Conservation (phyloP, 2,888 invertebrate genomes). For the Ecliptopera silaceata region DNA sequence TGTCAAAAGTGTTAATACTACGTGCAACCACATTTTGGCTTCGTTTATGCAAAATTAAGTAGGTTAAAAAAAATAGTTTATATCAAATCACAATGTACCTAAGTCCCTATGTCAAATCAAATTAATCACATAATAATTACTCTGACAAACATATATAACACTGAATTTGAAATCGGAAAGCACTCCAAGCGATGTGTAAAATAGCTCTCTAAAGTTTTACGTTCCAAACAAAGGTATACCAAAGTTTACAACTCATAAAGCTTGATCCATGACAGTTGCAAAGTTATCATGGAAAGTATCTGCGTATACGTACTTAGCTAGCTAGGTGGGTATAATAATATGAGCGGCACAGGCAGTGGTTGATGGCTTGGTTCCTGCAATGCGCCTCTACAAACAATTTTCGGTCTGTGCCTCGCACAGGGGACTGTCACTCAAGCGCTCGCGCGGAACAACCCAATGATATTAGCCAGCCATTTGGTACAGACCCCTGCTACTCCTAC, state of each 20-base stretch:
- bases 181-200: background rate
- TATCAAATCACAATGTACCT: background rate
- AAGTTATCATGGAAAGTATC: conserved; percentile 17
- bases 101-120: background rate
- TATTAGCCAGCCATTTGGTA: conserved; percentile 61
- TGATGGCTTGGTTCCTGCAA: conserved; percentile 52
- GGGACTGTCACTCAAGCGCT: conserved; percentile 77
- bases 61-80: background rate
- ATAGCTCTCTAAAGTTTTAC: conserved; percentile 1
- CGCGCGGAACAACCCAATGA: conserved; percentile 70
- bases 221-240: background rate
- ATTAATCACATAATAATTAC: background rate
- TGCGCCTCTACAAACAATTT: conserved; percentile 63
- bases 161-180: background rate
- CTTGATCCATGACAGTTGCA: conserved; percentile 12
- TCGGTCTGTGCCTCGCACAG: conserved; percentile 63
- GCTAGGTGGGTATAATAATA: conserved; percentile 25
- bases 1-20: conserved; percentile 36
- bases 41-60: conserved; percentile 14
- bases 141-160: background rate
- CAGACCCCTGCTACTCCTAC: conserved; percentile 50
- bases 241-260: background rate
- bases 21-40: conserved; percentile 36
- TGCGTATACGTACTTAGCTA: conserved; percentile 7
- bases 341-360: conserved; percentile 31